A percentile compares a stretch with the other conserved stretches of the same genome.
Conservation (phyloP, 2,113 vertebrate species). For the Callithrix jacchus region DNA sequence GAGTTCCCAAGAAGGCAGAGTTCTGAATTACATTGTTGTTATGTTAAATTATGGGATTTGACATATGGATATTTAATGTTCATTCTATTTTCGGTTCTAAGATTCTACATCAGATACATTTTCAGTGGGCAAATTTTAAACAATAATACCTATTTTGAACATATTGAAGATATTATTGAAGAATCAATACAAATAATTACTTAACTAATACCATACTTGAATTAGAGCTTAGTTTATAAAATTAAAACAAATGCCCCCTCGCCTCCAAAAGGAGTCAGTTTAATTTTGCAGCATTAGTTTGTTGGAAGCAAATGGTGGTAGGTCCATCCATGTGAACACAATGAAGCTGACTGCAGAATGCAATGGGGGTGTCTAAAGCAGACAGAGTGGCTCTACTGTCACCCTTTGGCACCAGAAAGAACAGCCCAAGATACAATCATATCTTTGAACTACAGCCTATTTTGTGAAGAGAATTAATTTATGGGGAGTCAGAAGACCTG, state of each 20-base stretch:
- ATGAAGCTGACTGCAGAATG: not conserved
- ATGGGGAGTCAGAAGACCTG: not conserved
- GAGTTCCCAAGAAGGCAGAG: not conserved
- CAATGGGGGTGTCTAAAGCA: not conserved
- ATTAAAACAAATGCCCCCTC: not conserved
- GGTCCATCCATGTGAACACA: not conserved
- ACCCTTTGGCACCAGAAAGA: not conserved
- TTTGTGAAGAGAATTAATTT: slow-evolving; percentile 45
- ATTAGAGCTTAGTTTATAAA: slow-evolving; percentile 12
- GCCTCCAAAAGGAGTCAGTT: not conserved
- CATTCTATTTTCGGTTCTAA: not conserved
- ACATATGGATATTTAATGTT: not conserved
- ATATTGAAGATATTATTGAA: not conserved
- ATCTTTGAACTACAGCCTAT: slow-evolving; percentile 29
- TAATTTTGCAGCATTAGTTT: not conserved
- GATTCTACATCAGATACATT: not conserved
- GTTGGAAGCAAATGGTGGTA: not conserved
- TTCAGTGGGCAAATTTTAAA: not conserved
- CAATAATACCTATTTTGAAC: not conserved
- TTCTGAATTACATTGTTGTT: not conserved
- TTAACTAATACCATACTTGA: not conserved
- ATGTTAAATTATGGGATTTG: not conserved
- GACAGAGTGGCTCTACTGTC: not conserved
- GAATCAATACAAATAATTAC: not conserved
- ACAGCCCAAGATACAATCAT: not conserved